phyloP scores from a whole-genome alignment of 2,113 vertebrate genomes.

The Falcunculus frontatus region DNA sequence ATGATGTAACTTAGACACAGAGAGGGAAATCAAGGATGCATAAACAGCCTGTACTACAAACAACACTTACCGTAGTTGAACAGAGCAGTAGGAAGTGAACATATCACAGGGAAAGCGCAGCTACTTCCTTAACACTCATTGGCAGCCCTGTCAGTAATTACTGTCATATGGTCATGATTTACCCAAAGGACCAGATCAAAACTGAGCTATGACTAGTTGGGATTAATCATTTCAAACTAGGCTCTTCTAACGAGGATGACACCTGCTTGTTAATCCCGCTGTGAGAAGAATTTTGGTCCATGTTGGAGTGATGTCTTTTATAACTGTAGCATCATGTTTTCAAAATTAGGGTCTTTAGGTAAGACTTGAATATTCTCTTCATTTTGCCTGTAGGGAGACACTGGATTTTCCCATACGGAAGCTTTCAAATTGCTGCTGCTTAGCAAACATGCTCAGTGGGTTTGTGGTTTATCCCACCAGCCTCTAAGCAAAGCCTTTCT shows the following conservation, averaged over 20 bases:
- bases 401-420: slow-evolving; percentile 18
- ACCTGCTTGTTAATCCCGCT: not conserved
- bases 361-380: not conserved
- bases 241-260: not conserved
- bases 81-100: not conserved
- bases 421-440: slow-evolving; percentile 40
- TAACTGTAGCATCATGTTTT: not conserved
- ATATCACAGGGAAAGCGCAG: not conserved
- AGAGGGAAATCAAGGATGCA: not conserved
- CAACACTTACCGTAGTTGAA: not conserved
- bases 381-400: not conserved
- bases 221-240: not conserved
- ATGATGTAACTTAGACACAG: not conserved
- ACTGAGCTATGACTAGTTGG: not conserved
- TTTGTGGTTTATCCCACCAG: slow-evolving; percentile 57
- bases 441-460: not conserved
- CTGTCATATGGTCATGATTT: not conserved
- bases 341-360: not conserved
- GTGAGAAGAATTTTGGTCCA: not conserved
- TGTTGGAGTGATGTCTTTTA: not conserved
- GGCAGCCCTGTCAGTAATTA: not conserved
- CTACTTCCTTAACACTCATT: not conserved
- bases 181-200: not conserved
- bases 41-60: not conserved
- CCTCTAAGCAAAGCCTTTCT: slow-evolving; percentile 54